Percentiles rank a stretch among this genome's conserved stretches.
These are phyloP conservation scores for Cantharis rustica DNA, from an alignment of 2,888 invertebrate genomes.

Conservation along the genomic window DNA sequence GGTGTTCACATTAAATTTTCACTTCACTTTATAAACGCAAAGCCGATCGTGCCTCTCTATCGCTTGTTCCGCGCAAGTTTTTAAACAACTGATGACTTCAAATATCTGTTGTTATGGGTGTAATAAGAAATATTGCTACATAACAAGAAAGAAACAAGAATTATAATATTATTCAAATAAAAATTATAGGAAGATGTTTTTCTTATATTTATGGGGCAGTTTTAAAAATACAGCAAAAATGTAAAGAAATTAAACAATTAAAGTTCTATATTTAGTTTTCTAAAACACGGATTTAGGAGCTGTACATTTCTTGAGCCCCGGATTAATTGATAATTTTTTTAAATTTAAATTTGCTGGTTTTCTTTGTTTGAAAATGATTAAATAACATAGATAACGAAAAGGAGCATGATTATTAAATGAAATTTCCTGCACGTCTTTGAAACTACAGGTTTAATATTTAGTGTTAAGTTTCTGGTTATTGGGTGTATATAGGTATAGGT, in stretches of 20 bases:
- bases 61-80: too few species aligned
- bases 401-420: not conserved
- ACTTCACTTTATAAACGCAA: too few species aligned
- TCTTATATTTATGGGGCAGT: not conserved
- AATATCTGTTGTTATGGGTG: too few species aligned
- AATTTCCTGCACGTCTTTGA: not conserved
- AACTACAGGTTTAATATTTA: not conserved
- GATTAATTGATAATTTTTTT: not conserved
- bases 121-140: too few species aligned
- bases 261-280: not conserved
- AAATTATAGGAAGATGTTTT: not conserved
- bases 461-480: not conserved
- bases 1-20: too few species aligned
- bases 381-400: not conserved
- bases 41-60: too few species aligned
- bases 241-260: not conserved
- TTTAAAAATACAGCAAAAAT: not conserved
- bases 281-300: not conserved
- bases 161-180: too few species aligned
- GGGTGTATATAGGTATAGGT: not conserved
- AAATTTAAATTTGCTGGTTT: not conserved
- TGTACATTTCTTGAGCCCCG: not conserved
- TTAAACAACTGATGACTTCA: too few species aligned
- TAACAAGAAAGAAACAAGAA: too few species aligned
- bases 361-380: not conserved